phyloP scores from a whole-genome alignment of 2,888 invertebrate genomes.

The Drosophila trichaetosa region DNA sequence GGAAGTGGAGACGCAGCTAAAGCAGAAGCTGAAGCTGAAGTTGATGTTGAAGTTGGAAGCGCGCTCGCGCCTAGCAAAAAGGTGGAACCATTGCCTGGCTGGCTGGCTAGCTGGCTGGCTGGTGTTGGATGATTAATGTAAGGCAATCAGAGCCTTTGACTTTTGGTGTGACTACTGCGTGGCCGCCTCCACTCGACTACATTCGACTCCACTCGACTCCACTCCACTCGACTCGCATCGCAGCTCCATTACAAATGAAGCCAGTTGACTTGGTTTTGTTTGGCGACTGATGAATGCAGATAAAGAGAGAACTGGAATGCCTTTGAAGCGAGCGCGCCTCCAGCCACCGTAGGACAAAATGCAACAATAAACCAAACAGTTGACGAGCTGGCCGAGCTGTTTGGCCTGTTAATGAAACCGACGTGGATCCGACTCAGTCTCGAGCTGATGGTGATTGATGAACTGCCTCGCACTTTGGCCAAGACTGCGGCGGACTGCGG shows the following conservation, averaged over 20 bases:
- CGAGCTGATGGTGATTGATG: constrained; percentile 67
- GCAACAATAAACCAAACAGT: constrained; percentile 74
- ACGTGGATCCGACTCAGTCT: constrained; percentile 27
- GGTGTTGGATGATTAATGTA: constrained; percentile 65
- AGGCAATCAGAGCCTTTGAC: constrained; percentile 75
- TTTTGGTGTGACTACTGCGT: constrained; percentile 67
- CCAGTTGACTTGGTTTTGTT: constrained; percentile 79
- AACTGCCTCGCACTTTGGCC: constrained; percentile 41
- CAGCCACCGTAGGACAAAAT: constrained; percentile 68
- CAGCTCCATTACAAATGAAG: constrained; percentile 78
- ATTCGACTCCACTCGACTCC: constrained; percentile 4
- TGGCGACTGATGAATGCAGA: constrained; percentile 80
- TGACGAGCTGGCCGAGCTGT: constrained; percentile 63
- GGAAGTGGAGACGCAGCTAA: constrained; percentile 8
- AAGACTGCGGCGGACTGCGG: constrained; percentile 8
- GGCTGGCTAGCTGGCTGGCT: constrained; percentile 1
- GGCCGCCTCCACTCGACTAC: constrained; percentile 66
- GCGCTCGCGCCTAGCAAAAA: constrained; percentile 37
- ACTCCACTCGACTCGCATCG: constrained; percentile 2
- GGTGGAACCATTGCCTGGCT: background rate
- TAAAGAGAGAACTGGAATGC: constrained; percentile 71
- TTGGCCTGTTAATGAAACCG: constrained; percentile 70
- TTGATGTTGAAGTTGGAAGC: constrained; percentile 15
- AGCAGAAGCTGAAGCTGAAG: constrained; percentile 1
- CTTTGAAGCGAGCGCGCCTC: constrained; percentile 69